These are phyloP conservation scores for Griposia aprilina DNA, from an alignment of 2,888 invertebrate species.

Conservation along the genomic window DNA sequence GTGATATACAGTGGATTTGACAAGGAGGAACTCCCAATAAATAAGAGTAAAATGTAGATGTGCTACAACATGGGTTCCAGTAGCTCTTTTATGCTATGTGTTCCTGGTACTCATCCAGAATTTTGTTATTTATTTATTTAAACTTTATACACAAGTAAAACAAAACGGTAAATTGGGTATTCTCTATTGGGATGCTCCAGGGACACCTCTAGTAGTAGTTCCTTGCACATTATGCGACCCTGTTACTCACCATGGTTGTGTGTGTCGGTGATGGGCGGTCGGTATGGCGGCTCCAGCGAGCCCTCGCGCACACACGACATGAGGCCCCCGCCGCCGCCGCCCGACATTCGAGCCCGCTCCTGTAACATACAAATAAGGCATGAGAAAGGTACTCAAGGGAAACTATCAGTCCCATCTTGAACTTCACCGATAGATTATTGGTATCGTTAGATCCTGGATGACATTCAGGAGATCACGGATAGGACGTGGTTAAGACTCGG, in stretches of 20 bases:
- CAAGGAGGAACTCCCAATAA: no score
- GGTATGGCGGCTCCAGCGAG: conserved; percentile 92
- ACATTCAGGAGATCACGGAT: no score
- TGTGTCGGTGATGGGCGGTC: conserved; percentile 90
- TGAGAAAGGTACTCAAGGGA: not conserved
- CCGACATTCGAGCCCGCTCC: conserved; percentile 88
- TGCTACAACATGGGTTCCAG: no score
- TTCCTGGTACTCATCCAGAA: not conserved
- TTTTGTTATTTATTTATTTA: not conserved
- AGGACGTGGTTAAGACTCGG: not conserved
- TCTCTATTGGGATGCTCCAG: not conserved
- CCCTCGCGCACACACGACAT: conserved; percentile 93
- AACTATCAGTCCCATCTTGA: not conserved
- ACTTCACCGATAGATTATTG: not conserved
- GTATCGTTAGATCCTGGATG: not conserved
- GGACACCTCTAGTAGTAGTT: not conserved
- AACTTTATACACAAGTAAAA: no score
- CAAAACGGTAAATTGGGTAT: no score
- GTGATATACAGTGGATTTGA: no score
- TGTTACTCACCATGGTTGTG: conserved; percentile 73
- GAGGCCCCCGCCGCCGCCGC: conserved; percentile 90
- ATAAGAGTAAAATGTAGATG: no score
- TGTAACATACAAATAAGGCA: conserved; percentile 64
- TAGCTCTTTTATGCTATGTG: not conserved
- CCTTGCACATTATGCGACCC: not conserved